Conservation (phyloP, 2,888 invertebrate species). For the Drosophila fulvimacula region DNA sequence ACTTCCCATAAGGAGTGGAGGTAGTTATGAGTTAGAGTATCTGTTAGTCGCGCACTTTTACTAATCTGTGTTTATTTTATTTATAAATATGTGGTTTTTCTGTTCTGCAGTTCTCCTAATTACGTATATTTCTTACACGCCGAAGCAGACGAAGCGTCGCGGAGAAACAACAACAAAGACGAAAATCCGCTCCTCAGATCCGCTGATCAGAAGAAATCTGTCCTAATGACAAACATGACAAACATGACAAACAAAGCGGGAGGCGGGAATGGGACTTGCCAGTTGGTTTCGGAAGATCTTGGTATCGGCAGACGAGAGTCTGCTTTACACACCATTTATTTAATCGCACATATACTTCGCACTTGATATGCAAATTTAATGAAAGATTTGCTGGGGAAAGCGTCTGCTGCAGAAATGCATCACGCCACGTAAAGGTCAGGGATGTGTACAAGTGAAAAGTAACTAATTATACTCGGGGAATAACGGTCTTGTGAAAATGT, state of each 20-base stretch:
- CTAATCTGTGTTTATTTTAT: not conserved
- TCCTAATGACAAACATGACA: constrained; percentile 65
- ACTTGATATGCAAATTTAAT: constrained; percentile 25
- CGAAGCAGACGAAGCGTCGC: constrained; percentile 14
- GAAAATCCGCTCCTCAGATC: constrained; percentile 24
- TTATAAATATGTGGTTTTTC: not conserved
- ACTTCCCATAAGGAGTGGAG: too few relatives aligned
- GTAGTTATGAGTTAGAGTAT: not conserved
- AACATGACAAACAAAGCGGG: constrained; percentile 44
- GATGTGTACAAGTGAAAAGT: not conserved
- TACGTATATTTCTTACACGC: constrained; percentile 4
- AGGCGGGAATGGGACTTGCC: not conserved
- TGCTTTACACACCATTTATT: constrained; percentile 51
- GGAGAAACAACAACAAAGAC: constrained; percentile 22
- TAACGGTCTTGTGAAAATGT: too few relatives aligned
- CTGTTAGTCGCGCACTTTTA: not conserved
- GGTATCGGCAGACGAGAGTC: not conserved
- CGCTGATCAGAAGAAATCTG: constrained; percentile 21
- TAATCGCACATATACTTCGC: constrained; percentile 40
- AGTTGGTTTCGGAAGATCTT: not conserved
- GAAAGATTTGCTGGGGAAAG: not conserved
- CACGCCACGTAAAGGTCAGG: not conserved
- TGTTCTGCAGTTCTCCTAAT: constrained; percentile 8
- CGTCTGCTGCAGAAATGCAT: too few relatives aligned
- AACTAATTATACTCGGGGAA: too few relatives aligned